phyloP scores from a whole-genome alignment of 2,113 vertebrate genomes.

The Nansenia antarctica region DNA sequence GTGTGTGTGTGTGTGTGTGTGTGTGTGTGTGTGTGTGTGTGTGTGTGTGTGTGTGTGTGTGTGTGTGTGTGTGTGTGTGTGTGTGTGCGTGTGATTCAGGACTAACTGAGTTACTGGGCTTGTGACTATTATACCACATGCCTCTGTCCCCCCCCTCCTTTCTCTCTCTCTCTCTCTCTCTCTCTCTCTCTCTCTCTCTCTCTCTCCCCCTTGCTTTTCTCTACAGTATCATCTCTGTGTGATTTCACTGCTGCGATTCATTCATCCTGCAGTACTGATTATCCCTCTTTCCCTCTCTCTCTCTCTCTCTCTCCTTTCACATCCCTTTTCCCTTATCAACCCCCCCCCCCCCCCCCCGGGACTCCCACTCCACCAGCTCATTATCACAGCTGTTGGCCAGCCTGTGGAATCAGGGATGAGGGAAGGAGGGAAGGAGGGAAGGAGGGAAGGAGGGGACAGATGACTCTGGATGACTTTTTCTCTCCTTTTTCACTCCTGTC shows the following conservation, averaged over 20 bases:
- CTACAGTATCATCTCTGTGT: neutral
- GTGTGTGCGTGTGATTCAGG: conserved; percentile 19
- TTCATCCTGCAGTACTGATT: neutral
- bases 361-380: conserved; percentile 5
- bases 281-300: neutral
- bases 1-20: no score
- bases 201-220: no score
- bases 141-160: no score
- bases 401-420: neutral
- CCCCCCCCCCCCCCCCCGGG: neutral
- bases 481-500: neutral
- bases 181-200: no score
- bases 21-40: no score
- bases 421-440: neutral
- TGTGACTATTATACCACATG: no score
- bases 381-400: neutral
- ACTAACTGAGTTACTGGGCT: no score
- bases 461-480: neutral
- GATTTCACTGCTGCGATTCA: neutral
- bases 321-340: neutral
- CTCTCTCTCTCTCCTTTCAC: neutral
- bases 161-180: no score
- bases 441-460: neutral
- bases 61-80: no score
- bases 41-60: no score